Evolutionary conservation across 2,888 invertebrate genomes (phyloP), one percentile per base, ranked within the genome.

Genomic region (Syritta pipiens): DNA sequence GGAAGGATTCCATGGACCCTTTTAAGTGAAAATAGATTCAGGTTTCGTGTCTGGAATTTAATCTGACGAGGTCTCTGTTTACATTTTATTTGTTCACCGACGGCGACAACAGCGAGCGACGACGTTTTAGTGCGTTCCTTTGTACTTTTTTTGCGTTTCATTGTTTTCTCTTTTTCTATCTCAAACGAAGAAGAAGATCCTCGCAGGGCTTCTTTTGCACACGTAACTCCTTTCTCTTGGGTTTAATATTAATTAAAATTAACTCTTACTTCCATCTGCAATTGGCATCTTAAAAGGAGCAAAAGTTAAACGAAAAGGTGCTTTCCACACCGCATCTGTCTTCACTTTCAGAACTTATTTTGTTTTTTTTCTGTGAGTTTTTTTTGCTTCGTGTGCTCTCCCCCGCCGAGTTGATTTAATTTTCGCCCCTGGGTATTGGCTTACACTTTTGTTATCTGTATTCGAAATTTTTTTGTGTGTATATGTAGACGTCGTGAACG

Each of bases 161-260:
- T 14, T 53, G 28, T 37, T 53, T 51, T 14, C 46, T 53, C 46
- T 28, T n/a, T 14, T 14, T 24, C 53, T 37, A 49, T 48, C 19
- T 55, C n/a, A n/a, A n/a, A n/a, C n/a, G n/a, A n/a, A n/a, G n/a
- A n/a, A n/a, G n/a, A n/a, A n/a, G n/a, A n/a, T n/a, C n/a, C n/a
- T n/a, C n/a, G 59, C 48, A 24, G 59, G 57, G 59, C 68, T 74
- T 74, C 51, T 49, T 59, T 74, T 67, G 14, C 37, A 53, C 37
- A 60, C 46, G 10, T 55, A 62, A 75, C 37, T 59, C 65, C 26
- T 67, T 55, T 44, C 60, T 49, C 40, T 40, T 53, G 53, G 75
- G 55, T 49, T 68, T 55, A 55, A 68, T 68, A 42, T 62, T 75
- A 75, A 68, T 75, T 75, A 68, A 75, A 75, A 75, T 68, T 60